Evolutionary conservation across 2,113 vertebrate genomes (phyloP).

Genomic region (Tricholaema leucomelas): DNA sequence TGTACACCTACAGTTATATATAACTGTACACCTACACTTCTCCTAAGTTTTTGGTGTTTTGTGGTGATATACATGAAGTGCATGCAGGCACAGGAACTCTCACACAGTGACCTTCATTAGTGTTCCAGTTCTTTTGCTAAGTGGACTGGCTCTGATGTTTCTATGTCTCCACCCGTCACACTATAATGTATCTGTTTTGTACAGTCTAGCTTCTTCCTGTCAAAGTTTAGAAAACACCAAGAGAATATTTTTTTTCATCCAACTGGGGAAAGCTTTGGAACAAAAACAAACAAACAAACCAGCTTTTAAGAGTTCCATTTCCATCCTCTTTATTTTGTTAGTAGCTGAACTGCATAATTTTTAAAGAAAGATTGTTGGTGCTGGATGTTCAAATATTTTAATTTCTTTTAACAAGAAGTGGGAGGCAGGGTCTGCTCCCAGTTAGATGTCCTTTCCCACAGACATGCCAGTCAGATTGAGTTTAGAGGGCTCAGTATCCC

Average conservation of each 20-base stretch:
- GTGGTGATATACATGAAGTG: too few relatives aligned
- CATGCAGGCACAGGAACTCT: neutral
- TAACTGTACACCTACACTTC: too few relatives aligned
- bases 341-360: neutral
- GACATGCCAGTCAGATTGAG: neutral
- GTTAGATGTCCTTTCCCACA: neutral
- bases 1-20: too few relatives aligned
- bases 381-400: neutral
- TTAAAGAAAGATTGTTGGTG: neutral
- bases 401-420: neutral
- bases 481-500: neutral
- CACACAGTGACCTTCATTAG: neutral
- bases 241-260: neutral
- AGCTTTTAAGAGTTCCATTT: neutral
- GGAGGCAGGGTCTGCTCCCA: neutral
- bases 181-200: fast-evolving
- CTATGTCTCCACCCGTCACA: neutral
- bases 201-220: neutral
- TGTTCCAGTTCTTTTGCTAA: neutral
- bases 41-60: too few relatives aligned
- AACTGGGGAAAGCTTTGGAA: neutral
- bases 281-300: neutral
- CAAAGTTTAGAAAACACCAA: neutral
- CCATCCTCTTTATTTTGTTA: neutral
- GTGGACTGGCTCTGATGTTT: neutral